These are phyloP conservation scores for Solea solea DNA, from an alignment of 2,113 vertebrate species.

Conservation along the genomic window DNA sequence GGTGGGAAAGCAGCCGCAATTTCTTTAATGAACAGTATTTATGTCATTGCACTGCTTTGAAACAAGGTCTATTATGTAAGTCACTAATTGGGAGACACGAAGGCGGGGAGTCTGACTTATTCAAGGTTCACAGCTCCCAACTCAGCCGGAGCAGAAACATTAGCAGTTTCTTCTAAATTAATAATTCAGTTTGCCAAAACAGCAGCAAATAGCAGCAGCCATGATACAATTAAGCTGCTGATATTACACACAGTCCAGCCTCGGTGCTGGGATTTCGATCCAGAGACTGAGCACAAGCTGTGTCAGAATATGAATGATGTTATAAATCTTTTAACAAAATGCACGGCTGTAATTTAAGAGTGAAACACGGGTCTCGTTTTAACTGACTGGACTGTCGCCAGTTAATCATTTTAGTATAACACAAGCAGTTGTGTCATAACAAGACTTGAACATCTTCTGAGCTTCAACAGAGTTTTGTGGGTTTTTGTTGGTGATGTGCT, in stretches of 20 bases:
- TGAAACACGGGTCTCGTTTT: too few species aligned
- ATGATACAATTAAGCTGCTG: constrained; percentile 50
- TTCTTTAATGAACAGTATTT: constrained; percentile 6
- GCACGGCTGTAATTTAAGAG: too few species aligned
- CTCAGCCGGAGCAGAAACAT: constrained; percentile 42
- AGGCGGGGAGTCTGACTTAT: background rate
- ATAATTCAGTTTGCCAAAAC: constrained; percentile 62
- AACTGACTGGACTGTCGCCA: background rate
- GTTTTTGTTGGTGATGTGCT: constrained; percentile 14
- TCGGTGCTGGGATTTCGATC: constrained; percentile 1
- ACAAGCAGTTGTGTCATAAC: background rate
- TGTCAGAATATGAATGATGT: too few species aligned
- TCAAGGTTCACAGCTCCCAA: constrained; percentile 53
- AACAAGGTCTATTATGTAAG: constrained; percentile 15
- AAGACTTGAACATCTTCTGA: too few species aligned
- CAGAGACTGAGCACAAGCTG: too few species aligned
- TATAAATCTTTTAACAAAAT: too few species aligned
- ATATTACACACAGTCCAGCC: constrained; percentile 29
- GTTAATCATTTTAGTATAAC: background rate
- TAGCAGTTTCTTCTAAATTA: constrained; percentile 56
- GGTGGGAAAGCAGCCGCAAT: background rate
- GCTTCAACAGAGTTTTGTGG: background rate
- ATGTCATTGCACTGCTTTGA: constrained; percentile 12
- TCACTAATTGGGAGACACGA: constrained; percentile 19
- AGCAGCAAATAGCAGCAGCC: constrained; percentile 53